Conservation (phyloP, 2,113 vertebrate species). For the Lipophrys pholis region DNA sequence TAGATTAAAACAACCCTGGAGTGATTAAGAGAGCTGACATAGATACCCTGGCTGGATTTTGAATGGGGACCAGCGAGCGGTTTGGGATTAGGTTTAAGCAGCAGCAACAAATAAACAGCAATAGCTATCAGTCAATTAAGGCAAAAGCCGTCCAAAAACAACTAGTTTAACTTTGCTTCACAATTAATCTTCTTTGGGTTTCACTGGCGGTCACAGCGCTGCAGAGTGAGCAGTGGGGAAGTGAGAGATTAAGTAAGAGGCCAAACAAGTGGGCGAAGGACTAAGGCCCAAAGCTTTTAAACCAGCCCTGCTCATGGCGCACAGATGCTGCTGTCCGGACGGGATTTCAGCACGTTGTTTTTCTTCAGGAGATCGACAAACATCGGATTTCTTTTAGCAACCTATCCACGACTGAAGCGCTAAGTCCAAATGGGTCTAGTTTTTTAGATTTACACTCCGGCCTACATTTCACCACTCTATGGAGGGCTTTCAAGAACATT, state of each 20-base stretch:
- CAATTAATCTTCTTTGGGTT: constrained; percentile 71
- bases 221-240: constrained; percentile 67
- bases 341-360: constrained; percentile 69
- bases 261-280: constrained; percentile 50
- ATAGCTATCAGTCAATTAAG: constrained; percentile 75
- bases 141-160: constrained; percentile 70
- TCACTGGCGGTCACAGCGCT: constrained; percentile 35
- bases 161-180: constrained; percentile 69
- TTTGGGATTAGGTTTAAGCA: constrained; percentile 56
- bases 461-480: constrained; percentile 6
- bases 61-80: constrained; percentile 35
- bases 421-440: constrained; percentile 33
- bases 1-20: constrained; percentile 62
- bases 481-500: constrained; percentile 24
- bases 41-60: constrained; percentile 63
- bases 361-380: constrained; percentile 43
- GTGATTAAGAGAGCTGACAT: constrained; percentile 74
- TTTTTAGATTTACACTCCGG: constrained; percentile 33
- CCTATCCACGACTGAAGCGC: constrained; percentile 31
- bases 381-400: constrained; percentile 51
- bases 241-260: constrained; percentile 57
- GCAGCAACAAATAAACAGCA: constrained; percentile 65
- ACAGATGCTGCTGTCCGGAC: constrained; percentile 55
- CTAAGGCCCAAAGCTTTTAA: constrained; percentile 33
- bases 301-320: constrained; percentile 34